Conservation (phyloP, 2,888 invertebrate species). For the Neoaliturus tenellus region DNA sequence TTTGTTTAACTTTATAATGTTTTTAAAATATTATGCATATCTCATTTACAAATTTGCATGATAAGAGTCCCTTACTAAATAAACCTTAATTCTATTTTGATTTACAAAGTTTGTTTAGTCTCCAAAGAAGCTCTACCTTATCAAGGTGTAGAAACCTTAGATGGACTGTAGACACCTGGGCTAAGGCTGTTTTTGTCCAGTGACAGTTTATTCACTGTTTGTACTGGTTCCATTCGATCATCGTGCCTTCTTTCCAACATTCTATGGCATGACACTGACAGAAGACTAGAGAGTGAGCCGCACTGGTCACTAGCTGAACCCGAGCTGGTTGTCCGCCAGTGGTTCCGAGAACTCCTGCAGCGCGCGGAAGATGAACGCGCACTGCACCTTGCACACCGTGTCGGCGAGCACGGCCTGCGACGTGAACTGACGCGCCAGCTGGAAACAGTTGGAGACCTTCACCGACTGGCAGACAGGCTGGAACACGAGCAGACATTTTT, state of each 20-base stretch:
- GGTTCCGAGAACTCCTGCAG: slow-evolving; percentile 67
- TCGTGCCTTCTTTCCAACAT: neutral
- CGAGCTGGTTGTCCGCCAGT: slow-evolving; percentile 54
- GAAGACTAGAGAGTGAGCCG: neutral
- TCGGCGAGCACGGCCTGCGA: slow-evolving; percentile 72
- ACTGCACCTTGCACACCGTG: slow-evolving; percentile 74
- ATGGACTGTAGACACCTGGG: too few relatives aligned
- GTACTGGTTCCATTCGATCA: neutral
- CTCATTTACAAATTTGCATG: too few relatives aligned
- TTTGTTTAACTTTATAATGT: too few relatives aligned
- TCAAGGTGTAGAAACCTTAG: too few relatives aligned
- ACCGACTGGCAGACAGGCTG: slow-evolving; percentile 74
- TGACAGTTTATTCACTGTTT: neutral
- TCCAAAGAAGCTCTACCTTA: too few relatives aligned
- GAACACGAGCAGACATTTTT: slow-evolving; percentile 26
- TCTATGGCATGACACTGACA: neutral
- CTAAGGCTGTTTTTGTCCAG: too few relatives aligned
- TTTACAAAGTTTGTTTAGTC: too few relatives aligned
- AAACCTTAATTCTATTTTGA: too few relatives aligned
- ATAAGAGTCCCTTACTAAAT: too few relatives aligned
- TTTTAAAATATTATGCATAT: too few relatives aligned
- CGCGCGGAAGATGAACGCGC: slow-evolving; percentile 73
- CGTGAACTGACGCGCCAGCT: slow-evolving; percentile 71
- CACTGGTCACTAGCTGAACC: slow-evolving; percentile 52
- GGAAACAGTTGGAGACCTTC: slow-evolving; percentile 73